These are phyloP conservation scores for Brachionus paranguensis DNA, from an alignment of 1,140 invertebrate genomes.

Conservation along the genomic window DNA sequence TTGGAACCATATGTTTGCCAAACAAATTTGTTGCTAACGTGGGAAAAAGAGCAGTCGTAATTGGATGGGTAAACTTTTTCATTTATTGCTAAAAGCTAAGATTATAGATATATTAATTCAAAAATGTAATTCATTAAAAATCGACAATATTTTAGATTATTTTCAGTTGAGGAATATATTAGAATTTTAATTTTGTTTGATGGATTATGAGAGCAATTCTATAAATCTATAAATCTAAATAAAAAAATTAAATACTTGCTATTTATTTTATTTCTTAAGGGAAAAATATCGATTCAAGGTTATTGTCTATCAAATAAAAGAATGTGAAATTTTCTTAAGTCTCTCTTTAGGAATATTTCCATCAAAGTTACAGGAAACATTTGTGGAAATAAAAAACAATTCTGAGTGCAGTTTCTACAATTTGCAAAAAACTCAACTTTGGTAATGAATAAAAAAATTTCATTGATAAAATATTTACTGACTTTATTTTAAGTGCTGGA, in stretches of 20 bases:
- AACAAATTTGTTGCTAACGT: not conserved
- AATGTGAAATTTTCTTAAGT: not conserved
- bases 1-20: not conserved
- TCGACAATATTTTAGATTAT: no score
- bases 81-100: not conserved
- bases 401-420: not conserved
- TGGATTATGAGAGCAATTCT: no score
- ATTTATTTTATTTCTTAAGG: not conserved
- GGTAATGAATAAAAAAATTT: not conserved
- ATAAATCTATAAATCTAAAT: no score
- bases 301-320: not conserved
- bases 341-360: not conserved
- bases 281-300: not conserved
- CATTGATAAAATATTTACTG: not conserved
- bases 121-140: no score
- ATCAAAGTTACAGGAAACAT: not conserved
- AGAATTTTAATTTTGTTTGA: no score
- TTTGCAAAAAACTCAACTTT: not conserved
- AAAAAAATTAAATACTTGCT: not conserved
- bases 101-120: no score
- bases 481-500: not conserved
- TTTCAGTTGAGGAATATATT: no score
- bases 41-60: not conserved
- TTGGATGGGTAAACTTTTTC: constrained; percentile 21
- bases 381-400: not conserved